phyloP scores from a whole-genome alignment of 2,888 invertebrate species.

The Cosmia trapezina region DNA sequence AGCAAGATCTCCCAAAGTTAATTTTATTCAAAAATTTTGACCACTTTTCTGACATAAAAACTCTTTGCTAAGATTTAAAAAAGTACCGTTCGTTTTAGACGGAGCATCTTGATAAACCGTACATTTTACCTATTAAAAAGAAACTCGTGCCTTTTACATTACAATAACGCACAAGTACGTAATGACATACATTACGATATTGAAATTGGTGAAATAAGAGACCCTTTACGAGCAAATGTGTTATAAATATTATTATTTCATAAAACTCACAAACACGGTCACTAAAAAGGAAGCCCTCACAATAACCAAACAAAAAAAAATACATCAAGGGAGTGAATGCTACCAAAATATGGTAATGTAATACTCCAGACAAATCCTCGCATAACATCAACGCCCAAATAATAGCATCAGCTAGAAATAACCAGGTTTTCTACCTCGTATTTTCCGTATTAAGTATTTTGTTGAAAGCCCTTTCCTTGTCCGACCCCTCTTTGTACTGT shows the following conservation, averaged over 20 bases:
- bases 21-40: too few species aligned
- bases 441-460: constrained; percentile 88
- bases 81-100: too few species aligned
- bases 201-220: too few species aligned
- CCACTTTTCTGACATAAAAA: too few species aligned
- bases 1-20: too few species aligned
- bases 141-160: too few species aligned
- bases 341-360: constrained; percentile 72
- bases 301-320: constrained; percentile 40
- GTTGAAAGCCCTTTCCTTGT: constrained; percentile 83
- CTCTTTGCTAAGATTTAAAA: too few species aligned
- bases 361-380: constrained; percentile 72
- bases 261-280: constrained; percentile 12
- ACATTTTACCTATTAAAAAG: too few species aligned
- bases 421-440: constrained; percentile 84
- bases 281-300: constrained; percentile 5
- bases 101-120: too few species aligned
- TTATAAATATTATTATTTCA: constrained; percentile 1
- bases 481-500: constrained; percentile 81
- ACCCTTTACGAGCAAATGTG: too few species aligned
- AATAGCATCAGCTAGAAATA: constrained; percentile 77
- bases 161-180: too few species aligned
- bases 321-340: constrained; percentile 41
- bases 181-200: too few species aligned
- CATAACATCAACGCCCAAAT: constrained; percentile 72